Base-by-base conservation (phyloP, 2,888 invertebrate species). In the Dynastes hyllus region DNA sequence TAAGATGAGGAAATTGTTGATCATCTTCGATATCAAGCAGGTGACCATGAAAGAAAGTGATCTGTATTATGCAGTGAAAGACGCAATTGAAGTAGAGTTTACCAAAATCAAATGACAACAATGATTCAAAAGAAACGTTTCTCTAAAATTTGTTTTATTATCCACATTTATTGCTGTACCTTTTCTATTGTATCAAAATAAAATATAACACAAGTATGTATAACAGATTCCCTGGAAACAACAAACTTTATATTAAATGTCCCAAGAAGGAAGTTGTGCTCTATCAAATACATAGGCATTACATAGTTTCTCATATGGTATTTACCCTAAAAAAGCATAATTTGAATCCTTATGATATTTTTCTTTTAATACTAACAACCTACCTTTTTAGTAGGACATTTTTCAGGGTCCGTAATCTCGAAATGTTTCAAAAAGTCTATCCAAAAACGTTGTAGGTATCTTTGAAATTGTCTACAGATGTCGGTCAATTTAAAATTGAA, bases 161-260 rank as follows among this genome's bases (percentile, higher is more conserved):
- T 37, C 3, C 37, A 5, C 37, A 53, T 53, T 8, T 16, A 50
- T 45, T 32, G 53, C 2, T 63, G 32, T 11, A 78, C 22, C 1
- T 53, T 58, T 65, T 76, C 79, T 16, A 76, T 40, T 4, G 71
- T 77, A 58, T 79, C 76, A 13, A 79, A 79, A 65, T 79, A 79
- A 65, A 79, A 79, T 70, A 79, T 70, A 5, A 40, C 58, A 50
- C 79, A 79, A 2, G 65, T 79, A 53, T 79, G 79, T n/a, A 71
- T 16, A 16, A 71, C 40, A 9, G 76, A 71, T 50, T 77, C 76
- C 27, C 79, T 79, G 32, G 79, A 76, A 73, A 81, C 37, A 16
- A 81, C 50, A 69, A 81, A 79, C 67, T 79, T 78, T 66, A 81
- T 78, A 58, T 78, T 79, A 67, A 81, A 81, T 50, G 78, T 78